Conservation (phyloP, 2,888 invertebrate genomes). For the Lasioglossum lativentre region DNA sequence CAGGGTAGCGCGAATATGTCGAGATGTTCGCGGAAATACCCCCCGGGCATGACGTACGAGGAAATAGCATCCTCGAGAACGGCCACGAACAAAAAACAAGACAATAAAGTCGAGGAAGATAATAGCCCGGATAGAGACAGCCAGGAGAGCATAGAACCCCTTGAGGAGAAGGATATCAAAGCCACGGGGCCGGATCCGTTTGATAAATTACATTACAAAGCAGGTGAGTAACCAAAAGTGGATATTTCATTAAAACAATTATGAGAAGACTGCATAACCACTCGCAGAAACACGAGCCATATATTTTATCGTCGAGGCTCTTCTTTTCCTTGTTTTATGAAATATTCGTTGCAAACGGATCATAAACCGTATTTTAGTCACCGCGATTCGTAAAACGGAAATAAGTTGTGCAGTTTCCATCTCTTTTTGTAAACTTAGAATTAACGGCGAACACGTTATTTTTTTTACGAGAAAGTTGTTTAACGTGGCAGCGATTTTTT, state of each 20-base stretch:
- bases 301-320: background rate
- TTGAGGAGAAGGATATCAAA: slow-evolving; percentile 82
- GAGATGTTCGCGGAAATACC: slow-evolving; percentile 78
- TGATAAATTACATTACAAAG: slow-evolving; percentile 84
- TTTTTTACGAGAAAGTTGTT: background rate
- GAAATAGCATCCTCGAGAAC: slow-evolving; percentile 82
- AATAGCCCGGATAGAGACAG: slow-evolving; percentile 79
- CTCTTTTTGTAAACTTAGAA: background rate
- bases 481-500: slow-evolving; percentile 13
- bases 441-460: background rate
- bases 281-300: background rate
- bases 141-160: slow-evolving; percentile 80
- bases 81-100: slow-evolving; percentile 68
- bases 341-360: background rate
- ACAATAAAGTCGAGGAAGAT: slow-evolving; percentile 72
- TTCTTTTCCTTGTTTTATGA: background rate
- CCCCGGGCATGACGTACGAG: slow-evolving; percentile 83
- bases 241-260: background rate
- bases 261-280: background rate
- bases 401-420: background rate
- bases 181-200: slow-evolving; percentile 85
- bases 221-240: slow-evolving; percentile 78
- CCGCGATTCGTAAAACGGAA: background rate
- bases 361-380: background rate
- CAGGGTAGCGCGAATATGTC: slow-evolving; percentile 77